phyloP scores from a whole-genome alignment of 2,888 invertebrate species.

The Acleris sparsana region DNA sequence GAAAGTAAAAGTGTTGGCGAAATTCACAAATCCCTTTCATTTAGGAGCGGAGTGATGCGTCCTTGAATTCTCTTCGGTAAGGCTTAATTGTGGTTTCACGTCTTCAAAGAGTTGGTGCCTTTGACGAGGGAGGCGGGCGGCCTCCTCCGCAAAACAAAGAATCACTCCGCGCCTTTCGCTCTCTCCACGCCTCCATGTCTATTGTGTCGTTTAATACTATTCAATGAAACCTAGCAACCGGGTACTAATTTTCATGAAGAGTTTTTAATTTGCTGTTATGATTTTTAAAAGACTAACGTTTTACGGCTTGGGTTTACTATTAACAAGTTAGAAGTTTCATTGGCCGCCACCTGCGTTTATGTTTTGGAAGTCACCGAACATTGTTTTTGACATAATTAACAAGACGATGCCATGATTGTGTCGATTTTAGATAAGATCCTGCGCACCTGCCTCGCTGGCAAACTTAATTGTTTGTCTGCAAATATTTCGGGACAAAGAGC shows the following conservation, averaged over 20 bases:
- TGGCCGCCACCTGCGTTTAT: slow-evolving; percentile 21
- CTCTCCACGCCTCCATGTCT: slow-evolving; percentile 52
- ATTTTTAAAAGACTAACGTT: background rate
- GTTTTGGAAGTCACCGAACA: slow-evolving; percentile 21
- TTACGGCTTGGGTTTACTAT: too few relatives aligned
- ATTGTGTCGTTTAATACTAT: slow-evolving; percentile 29
- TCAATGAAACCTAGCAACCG: slow-evolving; percentile 3
- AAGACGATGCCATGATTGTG: slow-evolving; percentile 48
- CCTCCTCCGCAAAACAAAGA: slow-evolving; percentile 65
- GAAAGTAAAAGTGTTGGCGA: slow-evolving; percentile 70
- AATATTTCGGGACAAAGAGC: slow-evolving; percentile 68
- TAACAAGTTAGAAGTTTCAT: background rate
- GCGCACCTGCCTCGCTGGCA: slow-evolving; percentile 69
- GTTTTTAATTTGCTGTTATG: background rate
- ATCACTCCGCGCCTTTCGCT: slow-evolving; percentile 57
- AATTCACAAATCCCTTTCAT: slow-evolving; percentile 66
- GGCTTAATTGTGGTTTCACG: slow-evolving; percentile 79
- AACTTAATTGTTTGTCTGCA: slow-evolving; percentile 70
- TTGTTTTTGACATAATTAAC: slow-evolving; percentile 70
- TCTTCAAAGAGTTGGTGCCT: slow-evolving; percentile 79
- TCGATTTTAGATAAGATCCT: slow-evolving; percentile 69
- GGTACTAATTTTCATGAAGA: background rate
- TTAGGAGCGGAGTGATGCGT: slow-evolving; percentile 67
- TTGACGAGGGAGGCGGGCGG: slow-evolving; percentile 58
- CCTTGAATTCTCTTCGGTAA: slow-evolving; percentile 77